These are phyloP conservation scores for Schlechtendalia chinensis DNA, from an alignment of 1,140 invertebrate species.

Conservation along the genomic window DNA sequence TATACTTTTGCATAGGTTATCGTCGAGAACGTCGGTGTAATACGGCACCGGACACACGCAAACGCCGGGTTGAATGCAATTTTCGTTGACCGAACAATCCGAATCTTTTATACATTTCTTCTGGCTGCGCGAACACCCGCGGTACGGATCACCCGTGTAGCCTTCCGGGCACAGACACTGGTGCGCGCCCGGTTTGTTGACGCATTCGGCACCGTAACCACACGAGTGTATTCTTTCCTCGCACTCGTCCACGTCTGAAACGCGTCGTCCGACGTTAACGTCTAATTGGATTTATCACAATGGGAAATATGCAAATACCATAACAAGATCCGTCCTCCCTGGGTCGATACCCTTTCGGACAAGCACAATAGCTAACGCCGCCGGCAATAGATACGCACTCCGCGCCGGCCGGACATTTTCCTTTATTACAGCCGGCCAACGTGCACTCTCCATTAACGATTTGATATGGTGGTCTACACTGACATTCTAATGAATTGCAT, in stretches of 20 bases:
- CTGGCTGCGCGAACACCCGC: slow-evolving; percentile 69
- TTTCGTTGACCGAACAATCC: slow-evolving; percentile 82
- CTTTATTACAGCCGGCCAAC: slow-evolving; percentile 76
- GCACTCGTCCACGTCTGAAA: slow-evolving; percentile 77
- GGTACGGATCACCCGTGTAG: slow-evolving; percentile 64
- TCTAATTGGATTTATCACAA: not conserved
- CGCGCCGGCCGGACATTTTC: slow-evolving; percentile 75
- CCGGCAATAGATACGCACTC: slow-evolving; percentile 85
- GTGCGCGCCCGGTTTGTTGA: slow-evolving; percentile 75
- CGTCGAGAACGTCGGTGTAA: slow-evolving; percentile 75
- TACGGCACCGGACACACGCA: slow-evolving; percentile 86
- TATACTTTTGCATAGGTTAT: slow-evolving; percentile 82
- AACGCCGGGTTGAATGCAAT: slow-evolving; percentile 85
- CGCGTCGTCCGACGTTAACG: not conserved
- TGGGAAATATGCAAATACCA: slow-evolving; percentile 55
- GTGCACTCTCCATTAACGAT: slow-evolving; percentile 78
- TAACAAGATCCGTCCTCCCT: slow-evolving; percentile 72
- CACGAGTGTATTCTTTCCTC: slow-evolving; percentile 72
- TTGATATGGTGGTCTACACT: slow-evolving; percentile 83
- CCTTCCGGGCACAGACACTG: slow-evolving; percentile 68
- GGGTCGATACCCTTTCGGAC: slow-evolving; percentile 76
- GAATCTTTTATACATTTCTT: slow-evolving; percentile 75
- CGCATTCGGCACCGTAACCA: slow-evolving; percentile 80
- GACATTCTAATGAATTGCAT: slow-evolving; percentile 78
- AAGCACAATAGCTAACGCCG: slow-evolving; percentile 86